Evolutionary conservation across 1,140 invertebrate species (phyloP), one percentile per base, ranked within the genome.

Genomic region (Sitobion miscanthi): DNA sequence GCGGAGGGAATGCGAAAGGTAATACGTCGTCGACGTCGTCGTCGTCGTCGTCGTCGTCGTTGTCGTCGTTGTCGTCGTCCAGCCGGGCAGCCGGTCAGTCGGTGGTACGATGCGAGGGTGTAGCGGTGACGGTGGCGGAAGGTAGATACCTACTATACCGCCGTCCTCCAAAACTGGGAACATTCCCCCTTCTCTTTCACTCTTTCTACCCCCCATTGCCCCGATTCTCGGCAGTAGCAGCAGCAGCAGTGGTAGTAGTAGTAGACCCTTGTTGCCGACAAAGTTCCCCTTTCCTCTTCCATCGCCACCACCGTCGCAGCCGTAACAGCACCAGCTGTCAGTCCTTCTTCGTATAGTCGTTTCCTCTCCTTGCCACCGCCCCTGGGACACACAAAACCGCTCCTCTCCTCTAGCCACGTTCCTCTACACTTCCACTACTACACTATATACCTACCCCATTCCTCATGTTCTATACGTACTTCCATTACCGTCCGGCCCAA

Each of bases 201-300:
- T 57, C 91, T 85, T 52, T 30, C 35, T 30, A 45, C n/a, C 89
- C 23, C 88, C 89, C n/a, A 25, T 89, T 35, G 25, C 35, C 14
- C 14, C 25, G 14, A 7, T 69, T 90, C 57, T 17, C 57, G 11
- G 49, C 47, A 52, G n/a, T 21, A 88, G 45, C 30, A 54, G 45
- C 30, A 54, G 45, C 47, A 52, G 42, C 21, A 38, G 77, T 38
- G 30, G 38, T 11, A 35, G 86, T n/a, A 38, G 89, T 90, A 62
- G 88, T 62, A 90, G 89, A 90, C 89, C 89, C 89, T 90, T 90
- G 89, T 90, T 90, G 54, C 89, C 89, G 89, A 90, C 89, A 90
- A 90, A 90, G 89, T 90, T 62, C 89, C 89, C 54, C 89, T 57
- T 54, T 21, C 82, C 82, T 82, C 45, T 21, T 57, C 90, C 47